Conservation (phyloP, 2,888 invertebrate genomes). For the Clepsis dumicolana region DNA sequence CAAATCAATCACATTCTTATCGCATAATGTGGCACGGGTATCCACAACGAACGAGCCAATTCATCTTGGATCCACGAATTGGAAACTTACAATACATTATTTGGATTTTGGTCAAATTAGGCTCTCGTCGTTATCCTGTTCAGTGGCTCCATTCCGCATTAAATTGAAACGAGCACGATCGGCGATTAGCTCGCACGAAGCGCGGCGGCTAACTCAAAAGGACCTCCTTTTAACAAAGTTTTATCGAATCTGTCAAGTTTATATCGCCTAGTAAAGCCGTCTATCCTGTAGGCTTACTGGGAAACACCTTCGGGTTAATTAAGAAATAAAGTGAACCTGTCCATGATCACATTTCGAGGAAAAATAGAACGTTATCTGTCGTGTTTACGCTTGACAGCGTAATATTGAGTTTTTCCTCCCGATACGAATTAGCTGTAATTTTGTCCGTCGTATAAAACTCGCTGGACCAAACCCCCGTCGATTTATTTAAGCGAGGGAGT, state of each 20-base stretch:
- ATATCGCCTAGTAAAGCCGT: not conserved
- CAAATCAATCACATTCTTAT: constrained; percentile 42
- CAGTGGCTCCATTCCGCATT: constrained; percentile 31
- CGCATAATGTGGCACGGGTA: constrained; percentile 37
- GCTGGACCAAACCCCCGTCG: constrained; percentile 13
- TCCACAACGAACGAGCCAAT: constrained; percentile 29
- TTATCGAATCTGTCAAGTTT: constrained; percentile 7
- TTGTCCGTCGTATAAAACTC: constrained; percentile 24
- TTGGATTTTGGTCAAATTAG: constrained; percentile 34
- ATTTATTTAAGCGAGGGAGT: constrained; percentile 18
- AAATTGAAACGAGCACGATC: constrained; percentile 27
- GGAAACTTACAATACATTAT: constrained; percentile 37
- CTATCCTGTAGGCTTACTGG: not conserved
- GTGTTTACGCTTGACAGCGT: constrained; percentile 8
- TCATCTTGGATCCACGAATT: constrained; percentile 36
- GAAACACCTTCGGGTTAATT: not conserved
- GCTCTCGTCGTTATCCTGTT: constrained; percentile 38
- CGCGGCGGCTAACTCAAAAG: constrained; percentile 8
- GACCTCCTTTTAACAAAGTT: not conserved
- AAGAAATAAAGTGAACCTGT: not conserved
- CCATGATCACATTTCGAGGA: not conserved
- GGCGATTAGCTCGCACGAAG: constrained; percentile 11
- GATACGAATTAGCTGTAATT: constrained; percentile 29
- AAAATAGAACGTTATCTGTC: constrained; percentile 24
- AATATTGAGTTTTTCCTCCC: constrained; percentile 17